Evolutionary conservation across 1,140 invertebrate genomes (phyloP), one percentile per base, ranked within the genome.

Genomic region (Pseudomyrmex sp.): DNA sequence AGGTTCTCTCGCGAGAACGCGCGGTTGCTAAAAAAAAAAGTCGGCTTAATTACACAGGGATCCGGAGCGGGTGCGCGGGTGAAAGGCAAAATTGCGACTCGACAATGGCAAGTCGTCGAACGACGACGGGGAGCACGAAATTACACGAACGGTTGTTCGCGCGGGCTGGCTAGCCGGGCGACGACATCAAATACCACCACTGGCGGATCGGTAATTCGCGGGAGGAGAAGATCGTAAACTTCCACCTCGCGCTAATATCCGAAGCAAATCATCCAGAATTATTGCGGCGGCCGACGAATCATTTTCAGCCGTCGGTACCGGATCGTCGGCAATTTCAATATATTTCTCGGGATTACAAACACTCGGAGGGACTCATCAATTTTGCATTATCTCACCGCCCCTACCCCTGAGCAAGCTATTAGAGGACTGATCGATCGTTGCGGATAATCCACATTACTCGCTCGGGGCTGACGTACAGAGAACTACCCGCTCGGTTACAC

Each of bases 271-370:
- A 77, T 85, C n/a, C 58, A 68, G 70, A 88, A 88, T 88, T 88
- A 88, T 88, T 74, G 86, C 86, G 9, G 15, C 18, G 18, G 23
- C 13, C 75, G 61, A 82, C 86, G 87, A 88, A 88, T 88, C 59
- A 88, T 88, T 88, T 88, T 88, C 86, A 82, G 46, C 62, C 48
- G 72, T 82, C 66, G 70, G 1, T 82, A 23, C 50, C 26, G 68
- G 73, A 56, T 88, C 76, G 77, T 70, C 74, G 84, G 88, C 87
- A 89, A 86, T 89, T 89, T 89, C 88, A 88, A 89, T 89, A 89
- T 88, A 88, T 89, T 88, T 89, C 87, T 89, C 87, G 79, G 87
- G 87, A 89, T 86, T 89, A 89, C 87, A 89, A 88, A 88, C 87
- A 88, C 87, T 88, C 87, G 69, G 13, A 77, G 84, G 74, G 87